These are phyloP conservation scores for Bovichtus diacanthus DNA, from an alignment of 2,797 vertebrate genomes.

Conservation along the genomic window DNA sequence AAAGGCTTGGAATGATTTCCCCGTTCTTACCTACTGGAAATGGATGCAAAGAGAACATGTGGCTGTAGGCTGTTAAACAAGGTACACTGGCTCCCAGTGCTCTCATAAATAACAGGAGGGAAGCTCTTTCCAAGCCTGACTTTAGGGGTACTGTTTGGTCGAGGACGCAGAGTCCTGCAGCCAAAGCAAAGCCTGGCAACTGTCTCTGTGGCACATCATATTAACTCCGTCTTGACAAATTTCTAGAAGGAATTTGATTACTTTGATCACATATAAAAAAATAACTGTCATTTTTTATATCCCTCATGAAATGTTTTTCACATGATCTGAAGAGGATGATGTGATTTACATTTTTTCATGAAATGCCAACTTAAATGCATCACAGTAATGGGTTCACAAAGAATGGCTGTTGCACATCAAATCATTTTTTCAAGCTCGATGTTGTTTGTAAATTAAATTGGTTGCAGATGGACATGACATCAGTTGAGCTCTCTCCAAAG, in stretches of 20 bases:
- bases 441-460: constrained; percentile 7
- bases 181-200: neutral
- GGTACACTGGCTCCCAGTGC: constrained; percentile 59
- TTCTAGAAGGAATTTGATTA: neutral
- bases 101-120: constrained; percentile 65
- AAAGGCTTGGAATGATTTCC: constrained; percentile 69
- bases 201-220: neutral
- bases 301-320: neutral
- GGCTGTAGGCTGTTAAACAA: constrained; percentile 71
- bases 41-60: constrained; percentile 65
- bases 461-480: constrained; percentile 11
- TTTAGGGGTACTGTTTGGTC: constrained; percentile 37
- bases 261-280: neutral
- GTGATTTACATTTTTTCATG: neutral
- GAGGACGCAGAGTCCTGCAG: constrained; percentile 23
- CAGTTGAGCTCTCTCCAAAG: neutral
- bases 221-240: neutral
- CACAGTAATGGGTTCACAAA: neutral
- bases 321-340: neutral
- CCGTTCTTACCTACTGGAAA: constrained; percentile 52
- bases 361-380: neutral
- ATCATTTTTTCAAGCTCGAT: neutral
- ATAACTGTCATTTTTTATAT: neutral
- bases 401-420: neutral
- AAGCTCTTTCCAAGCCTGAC: constrained; percentile 35